These are phyloP conservation scores for Sericinus montela DNA, from an alignment of 2,888 invertebrate species.

Conservation along the genomic window DNA sequence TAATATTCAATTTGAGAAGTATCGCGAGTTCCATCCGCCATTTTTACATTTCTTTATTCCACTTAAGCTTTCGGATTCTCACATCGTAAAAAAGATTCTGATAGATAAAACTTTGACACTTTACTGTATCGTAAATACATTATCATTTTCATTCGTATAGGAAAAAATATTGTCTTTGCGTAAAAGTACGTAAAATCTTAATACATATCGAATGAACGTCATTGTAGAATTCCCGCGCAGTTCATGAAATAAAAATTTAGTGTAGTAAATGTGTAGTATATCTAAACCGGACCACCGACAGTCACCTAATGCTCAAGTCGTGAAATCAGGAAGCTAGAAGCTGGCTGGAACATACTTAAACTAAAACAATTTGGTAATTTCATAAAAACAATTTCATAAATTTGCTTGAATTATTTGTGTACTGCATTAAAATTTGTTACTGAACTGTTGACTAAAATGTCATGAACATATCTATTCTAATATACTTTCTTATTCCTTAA, in stretches of 20 bases:
- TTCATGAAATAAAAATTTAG: slow-evolving; percentile 55
- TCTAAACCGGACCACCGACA: slow-evolving; percentile 53
- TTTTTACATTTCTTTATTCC: slow-evolving; percentile 67
- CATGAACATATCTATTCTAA: not conserved
- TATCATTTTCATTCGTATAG: not conserved
- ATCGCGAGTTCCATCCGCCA: slow-evolving; percentile 58
- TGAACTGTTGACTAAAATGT: slow-evolving; percentile 3
- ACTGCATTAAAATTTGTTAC: too few species aligned
- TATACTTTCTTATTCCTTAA: slow-evolving; percentile 38
- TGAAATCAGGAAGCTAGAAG: slow-evolving; percentile 51
- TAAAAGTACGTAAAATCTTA: slow-evolving; percentile 31
- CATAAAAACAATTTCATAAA: too few species aligned
- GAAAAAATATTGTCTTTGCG: not conserved
- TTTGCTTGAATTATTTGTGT: too few species aligned
- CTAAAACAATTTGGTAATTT: too few species aligned
- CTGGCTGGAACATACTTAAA: slow-evolving; percentile 10
- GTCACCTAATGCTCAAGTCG: slow-evolving; percentile 59
- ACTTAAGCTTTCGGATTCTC: slow-evolving; percentile 49
- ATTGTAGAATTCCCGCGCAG: slow-evolving; percentile 64
- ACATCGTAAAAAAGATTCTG: slow-evolving; percentile 41
- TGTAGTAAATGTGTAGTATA: slow-evolving; percentile 59
- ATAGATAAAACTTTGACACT: slow-evolving; percentile 28
- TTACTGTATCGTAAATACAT: not conserved
- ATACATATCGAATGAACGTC: slow-evolving; percentile 47
- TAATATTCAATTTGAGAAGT: slow-evolving; percentile 77